These are phyloP conservation scores for Melanostoma mellinum DNA, from an alignment of 2,888 invertebrate genomes.

Conservation along the genomic window DNA sequence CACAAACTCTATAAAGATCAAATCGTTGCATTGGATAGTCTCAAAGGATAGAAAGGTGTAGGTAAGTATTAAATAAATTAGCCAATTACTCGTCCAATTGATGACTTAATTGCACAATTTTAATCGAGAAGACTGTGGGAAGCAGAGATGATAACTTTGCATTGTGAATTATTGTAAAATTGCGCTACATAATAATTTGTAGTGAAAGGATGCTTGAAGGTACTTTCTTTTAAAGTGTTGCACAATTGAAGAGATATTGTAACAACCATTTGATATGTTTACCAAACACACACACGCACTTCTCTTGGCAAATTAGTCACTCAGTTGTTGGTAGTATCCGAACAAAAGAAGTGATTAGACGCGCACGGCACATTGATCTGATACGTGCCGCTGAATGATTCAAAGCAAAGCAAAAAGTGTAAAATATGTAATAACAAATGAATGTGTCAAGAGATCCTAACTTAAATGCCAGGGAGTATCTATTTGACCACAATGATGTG, in stretches of 20 bases:
- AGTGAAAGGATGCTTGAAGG: slow-evolving; percentile 41
- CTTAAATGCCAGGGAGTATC: slow-evolving; percentile 34
- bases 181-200: slow-evolving; percentile 10
- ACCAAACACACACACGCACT: background rate
- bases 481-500: background rate
- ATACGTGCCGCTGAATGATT: background rate
- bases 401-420: slow-evolving; percentile 2
- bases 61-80: slow-evolving; percentile 50
- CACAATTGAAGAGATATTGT: slow-evolving; percentile 18
- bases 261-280: slow-evolving; percentile 11
- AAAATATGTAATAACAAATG: slow-evolving; percentile 35
- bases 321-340: background rate
- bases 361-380: background rate
- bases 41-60: slow-evolving; percentile 49
- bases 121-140: background rate
- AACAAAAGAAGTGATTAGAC: slow-evolving; percentile 4
- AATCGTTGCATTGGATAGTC: background rate
- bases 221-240: slow-evolving; percentile 23
- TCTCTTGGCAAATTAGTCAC: slow-evolving; percentile 1
- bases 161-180: slow-evolving; percentile 22
- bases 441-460: slow-evolving; percentile 51
- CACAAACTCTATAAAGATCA: background rate
- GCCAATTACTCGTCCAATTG: slow-evolving; percentile 48
- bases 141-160: slow-evolving; percentile 12
- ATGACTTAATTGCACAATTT: slow-evolving; percentile 57